Evolutionary conservation across 2,888 invertebrate species (phyloP).

Genomic region (Merodon equestris): DNA sequence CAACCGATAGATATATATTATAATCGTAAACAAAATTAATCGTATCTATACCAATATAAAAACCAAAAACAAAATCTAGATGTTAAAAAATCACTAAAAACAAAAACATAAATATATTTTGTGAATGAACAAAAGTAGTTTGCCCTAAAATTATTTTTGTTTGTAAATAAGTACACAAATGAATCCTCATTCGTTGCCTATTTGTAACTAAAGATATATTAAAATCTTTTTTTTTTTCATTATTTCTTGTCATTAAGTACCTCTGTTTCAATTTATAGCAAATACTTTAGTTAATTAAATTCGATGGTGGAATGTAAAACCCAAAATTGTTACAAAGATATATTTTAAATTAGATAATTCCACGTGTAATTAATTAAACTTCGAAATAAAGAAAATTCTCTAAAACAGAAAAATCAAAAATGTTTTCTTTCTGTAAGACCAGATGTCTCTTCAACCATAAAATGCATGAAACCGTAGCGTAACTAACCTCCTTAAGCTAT

Average conservation of each 20-base stretch:
- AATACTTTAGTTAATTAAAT: constrained; percentile 41
- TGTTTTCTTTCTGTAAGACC: constrained; percentile 55
- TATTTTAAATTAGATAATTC: constrained; percentile 45
- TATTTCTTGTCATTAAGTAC: constrained; percentile 58
- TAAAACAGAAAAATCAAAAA: constrained; percentile 32
- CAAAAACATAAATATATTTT: constrained; percentile 4
- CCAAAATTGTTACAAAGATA: constrained; percentile 43
- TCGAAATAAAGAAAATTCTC: constrained; percentile 27
- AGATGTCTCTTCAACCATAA: not conserved
- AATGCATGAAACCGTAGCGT: not conserved
- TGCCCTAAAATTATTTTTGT: constrained; percentile 13
- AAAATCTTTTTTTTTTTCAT: constrained; percentile 29
- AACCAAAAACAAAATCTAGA: constrained; percentile 16
- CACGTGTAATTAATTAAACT: constrained; percentile 43
- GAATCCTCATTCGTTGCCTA: not conserved
- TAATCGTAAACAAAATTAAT: constrained; percentile 20
- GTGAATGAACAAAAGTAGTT: not conserved
- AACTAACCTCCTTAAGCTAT: not conserved
- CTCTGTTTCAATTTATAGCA: constrained; percentile 27
- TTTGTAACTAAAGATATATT: not conserved
- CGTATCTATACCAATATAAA: constrained; percentile 6
- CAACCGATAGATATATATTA: constrained; percentile 31
- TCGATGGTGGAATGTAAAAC: constrained; percentile 14
- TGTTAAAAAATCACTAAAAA: constrained; percentile 18
- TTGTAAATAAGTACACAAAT: constrained; percentile 32